Evolutionary conservation across 1,140 invertebrate genomes (phyloP), one percentile per base, ranked within the genome.

Genomic region (Cardiocondyla obscurior): DNA sequence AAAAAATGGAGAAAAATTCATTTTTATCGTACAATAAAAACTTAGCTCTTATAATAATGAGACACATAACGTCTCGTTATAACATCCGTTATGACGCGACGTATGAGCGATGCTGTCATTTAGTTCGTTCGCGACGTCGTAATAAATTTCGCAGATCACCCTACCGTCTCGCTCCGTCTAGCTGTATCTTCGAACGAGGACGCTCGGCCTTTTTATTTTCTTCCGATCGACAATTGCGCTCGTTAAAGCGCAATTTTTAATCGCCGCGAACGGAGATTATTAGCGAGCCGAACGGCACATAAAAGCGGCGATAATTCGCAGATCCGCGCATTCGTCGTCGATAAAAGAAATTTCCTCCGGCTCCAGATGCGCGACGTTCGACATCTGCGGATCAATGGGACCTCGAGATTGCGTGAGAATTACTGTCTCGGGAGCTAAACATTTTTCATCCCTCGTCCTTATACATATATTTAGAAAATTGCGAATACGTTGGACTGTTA

Each of bases 171-270:
- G 39, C 22, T 62, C 10, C 28, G 12, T 58, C 16, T 46, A 51
- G 39, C 30, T 22, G 30, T 44, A 46, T 82, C 73, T 82, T 82
- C 51, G 39, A 73, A 22, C 51, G 30, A 36, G 76, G 44, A 36
- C 51, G 64, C 44, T 46, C n/a, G 44, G 65, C 65, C 76, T n/a
- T 10, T 77, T 83, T n/a, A n/a, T n/a, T 83, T 76, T 39, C 77
- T 77, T 67, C 51, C 51, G 73, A 83, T 67, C 28, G 28, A 49
- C 60, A 58, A 83, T 83, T 65, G 81, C 60, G 51, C 72, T 83
- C 72, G 39, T 67, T 83, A 77, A 77, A 83, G 51, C 46, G 73
- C 60, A 51, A 83, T 83, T 39, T 28, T 83, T 83, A 77, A 83
- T 83, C 79, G 39, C 49, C 58, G 51, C 36, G 49, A 58, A 83